Conservation (phyloP, 2,888 invertebrate genomes). For the Napeogenes inachia region DNA sequence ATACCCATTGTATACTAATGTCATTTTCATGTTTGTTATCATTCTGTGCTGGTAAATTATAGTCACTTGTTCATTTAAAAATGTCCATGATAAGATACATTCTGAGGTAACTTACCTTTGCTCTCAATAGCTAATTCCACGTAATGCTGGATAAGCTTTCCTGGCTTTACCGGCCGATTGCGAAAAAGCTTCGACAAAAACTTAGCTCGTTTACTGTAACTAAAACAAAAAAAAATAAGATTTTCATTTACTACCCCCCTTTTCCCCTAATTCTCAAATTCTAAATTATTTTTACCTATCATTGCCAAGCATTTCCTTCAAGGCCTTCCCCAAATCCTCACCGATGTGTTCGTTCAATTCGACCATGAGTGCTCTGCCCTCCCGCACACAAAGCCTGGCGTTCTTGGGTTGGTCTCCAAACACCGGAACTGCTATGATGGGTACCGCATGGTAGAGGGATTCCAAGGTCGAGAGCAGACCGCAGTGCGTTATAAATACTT, state of each 20-base stretch:
- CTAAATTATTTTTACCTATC: constrained; percentile 37
- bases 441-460: constrained; percentile 46
- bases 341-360: neutral
- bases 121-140: constrained; percentile 51
- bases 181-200: constrained; percentile 48
- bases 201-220: constrained; percentile 47
- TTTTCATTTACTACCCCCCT: too few relatives aligned
- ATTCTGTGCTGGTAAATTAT: too few relatives aligned
- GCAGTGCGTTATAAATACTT: constrained; percentile 46
- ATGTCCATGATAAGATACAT: constrained; percentile 34
- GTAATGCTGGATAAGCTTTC: constrained; percentile 46
- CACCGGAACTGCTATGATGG: constrained; percentile 51
- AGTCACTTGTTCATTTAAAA: too few relatives aligned
- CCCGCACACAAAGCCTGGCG: constrained; percentile 39
- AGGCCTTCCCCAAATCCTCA: neutral
- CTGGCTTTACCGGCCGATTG: constrained; percentile 41
- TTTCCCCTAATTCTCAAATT: neutral
- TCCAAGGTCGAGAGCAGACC: constrained; percentile 44
- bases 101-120: constrained; percentile 40
- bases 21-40: constrained; percentile 8
- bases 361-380: constrained; percentile 40
- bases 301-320: constrained; percentile 43
- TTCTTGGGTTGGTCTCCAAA: constrained; percentile 57
- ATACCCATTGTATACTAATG: neutral
- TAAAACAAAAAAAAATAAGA: constrained; percentile 26